Evolutionary conservation across 2,113 vertebrate species (phyloP).

Genomic region (Nettapus auritus): DNA sequence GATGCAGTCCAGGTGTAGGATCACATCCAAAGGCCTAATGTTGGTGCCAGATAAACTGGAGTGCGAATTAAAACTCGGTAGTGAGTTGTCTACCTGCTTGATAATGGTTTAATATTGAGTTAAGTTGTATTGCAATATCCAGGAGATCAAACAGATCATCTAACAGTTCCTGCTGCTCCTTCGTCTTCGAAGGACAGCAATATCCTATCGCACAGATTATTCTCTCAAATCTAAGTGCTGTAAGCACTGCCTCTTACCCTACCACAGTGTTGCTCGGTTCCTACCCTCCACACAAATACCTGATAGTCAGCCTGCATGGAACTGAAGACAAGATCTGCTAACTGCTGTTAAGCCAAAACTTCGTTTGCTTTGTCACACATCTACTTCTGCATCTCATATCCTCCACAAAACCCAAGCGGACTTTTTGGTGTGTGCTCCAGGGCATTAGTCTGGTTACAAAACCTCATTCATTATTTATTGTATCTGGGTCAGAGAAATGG

Average conservation of each 20-base stretch:
- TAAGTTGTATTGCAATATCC: accelerated
- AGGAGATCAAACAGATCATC: not conserved
- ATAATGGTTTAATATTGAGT: accelerated
- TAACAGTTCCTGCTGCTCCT: not conserved
- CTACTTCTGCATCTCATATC: not conserved
- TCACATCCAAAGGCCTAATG: not conserved
- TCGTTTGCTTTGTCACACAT: not conserved
- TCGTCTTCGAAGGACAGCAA: accelerated
- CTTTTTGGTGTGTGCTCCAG: not conserved
- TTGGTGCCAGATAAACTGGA: not conserved
- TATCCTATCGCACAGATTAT: not conserved
- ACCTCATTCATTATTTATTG: not conserved
- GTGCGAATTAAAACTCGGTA: not conserved
- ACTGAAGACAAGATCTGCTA: not conserved
- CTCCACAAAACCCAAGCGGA: not conserved
- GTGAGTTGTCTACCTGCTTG: accelerated
- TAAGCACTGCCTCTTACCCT: not conserved
- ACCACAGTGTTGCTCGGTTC: not conserved
- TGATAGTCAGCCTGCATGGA: accelerated
- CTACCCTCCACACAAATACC: not conserved
- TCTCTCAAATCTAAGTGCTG: not conserved
- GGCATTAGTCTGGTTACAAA: not conserved
- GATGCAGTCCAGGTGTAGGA: not conserved
- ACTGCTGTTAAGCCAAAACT: not conserved
- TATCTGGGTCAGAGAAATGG: too few relatives aligned